A percentile compares a stretch with the other conserved stretches of the same genome.
These are phyloP conservation scores for Orthosia incerta DNA, from an alignment of 2,888 invertebrate genomes.

Conservation along the genomic window DNA sequence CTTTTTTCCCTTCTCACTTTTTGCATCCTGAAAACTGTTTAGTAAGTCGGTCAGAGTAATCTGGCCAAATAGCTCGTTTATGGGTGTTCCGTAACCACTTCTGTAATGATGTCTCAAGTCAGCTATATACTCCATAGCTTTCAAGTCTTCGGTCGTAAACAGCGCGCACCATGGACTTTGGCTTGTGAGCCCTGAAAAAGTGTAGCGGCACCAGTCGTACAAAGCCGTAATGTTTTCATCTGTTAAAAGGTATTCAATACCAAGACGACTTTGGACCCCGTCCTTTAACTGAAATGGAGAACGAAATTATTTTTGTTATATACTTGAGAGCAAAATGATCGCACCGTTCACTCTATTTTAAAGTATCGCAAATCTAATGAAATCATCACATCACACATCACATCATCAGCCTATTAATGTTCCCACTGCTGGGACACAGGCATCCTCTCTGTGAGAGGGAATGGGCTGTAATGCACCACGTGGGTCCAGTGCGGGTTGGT, in stretches of 20 bases:
- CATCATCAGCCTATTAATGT: too few relatives aligned
- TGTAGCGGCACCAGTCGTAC: slow-evolving; percentile 95
- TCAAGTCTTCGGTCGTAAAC: slow-evolving; percentile 93
- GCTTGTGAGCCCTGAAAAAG: slow-evolving; percentile 91
- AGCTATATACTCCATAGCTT: slow-evolving; percentile 93
- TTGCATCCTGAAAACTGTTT: slow-evolving; percentile 85
- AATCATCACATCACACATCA: too few relatives aligned
- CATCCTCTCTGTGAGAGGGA: too few relatives aligned
- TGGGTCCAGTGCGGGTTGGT: too few relatives aligned
- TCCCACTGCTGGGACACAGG: too few relatives aligned
- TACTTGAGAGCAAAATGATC: too few relatives aligned
- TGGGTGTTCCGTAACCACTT: slow-evolving; percentile 82
- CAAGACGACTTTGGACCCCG: slow-evolving; percentile 89
- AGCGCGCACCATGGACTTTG: slow-evolving; percentile 94
- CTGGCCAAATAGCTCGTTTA: slow-evolving; percentile 93
- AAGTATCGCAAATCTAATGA: too few relatives aligned
- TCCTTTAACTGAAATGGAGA: slow-evolving; percentile 78
- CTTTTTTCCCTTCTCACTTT: slow-evolving; percentile 80
- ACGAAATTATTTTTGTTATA: background rate
- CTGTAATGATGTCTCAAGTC: slow-evolving; percentile 94
- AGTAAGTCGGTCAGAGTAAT: slow-evolving; percentile 93
- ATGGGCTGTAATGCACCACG: too few relatives aligned
- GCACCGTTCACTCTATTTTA: too few relatives aligned
- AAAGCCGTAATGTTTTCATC: slow-evolving; percentile 91
- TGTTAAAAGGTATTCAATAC: slow-evolving; percentile 81